Conservation (phyloP, 2,888 invertebrate genomes). For the Aspidapion aeneum region DNA sequence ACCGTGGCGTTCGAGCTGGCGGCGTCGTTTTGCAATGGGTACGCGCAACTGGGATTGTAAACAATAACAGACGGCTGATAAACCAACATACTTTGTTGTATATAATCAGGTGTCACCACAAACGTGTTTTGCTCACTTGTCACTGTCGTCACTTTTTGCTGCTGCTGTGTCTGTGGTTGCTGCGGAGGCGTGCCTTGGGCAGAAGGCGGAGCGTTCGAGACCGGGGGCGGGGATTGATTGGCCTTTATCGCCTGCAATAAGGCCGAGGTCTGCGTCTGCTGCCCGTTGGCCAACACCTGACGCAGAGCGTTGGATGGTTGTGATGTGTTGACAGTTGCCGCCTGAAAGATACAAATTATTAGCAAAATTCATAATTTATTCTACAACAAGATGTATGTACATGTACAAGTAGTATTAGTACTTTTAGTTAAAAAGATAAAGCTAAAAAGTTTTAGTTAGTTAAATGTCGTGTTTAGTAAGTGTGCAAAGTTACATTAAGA, state of each 20-base stretch:
- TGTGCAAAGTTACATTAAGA: too few relatives aligned
- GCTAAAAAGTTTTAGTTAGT: too few relatives aligned
- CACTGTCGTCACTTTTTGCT: slow-evolving; percentile 16
- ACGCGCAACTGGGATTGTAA: slow-evolving; percentile 47
- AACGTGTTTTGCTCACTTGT: slow-evolving; percentile 48
- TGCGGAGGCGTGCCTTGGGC: slow-evolving; percentile 13
- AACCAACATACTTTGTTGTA: slow-evolving; percentile 82
- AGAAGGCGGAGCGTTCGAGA: slow-evolving; percentile 36
- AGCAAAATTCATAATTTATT: too few relatives aligned
- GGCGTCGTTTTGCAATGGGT: slow-evolving; percentile 49
- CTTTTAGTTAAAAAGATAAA: too few relatives aligned
- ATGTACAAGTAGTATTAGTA: too few relatives aligned
- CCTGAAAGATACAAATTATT: slow-evolving; percentile 24
- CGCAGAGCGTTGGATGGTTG: slow-evolving; percentile 31
- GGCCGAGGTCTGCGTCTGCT: slow-evolving; percentile 44
- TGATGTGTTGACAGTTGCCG: slow-evolving; percentile 19
- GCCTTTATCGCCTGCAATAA: slow-evolving; percentile 44
- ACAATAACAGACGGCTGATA: slow-evolving; percentile 49
- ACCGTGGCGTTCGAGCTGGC: slow-evolving; percentile 19
- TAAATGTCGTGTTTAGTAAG: too few relatives aligned
- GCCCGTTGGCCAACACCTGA: slow-evolving; percentile 46
- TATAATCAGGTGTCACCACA: slow-evolving; percentile 87
- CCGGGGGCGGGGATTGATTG: slow-evolving; percentile 23
- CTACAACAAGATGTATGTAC: too few relatives aligned
- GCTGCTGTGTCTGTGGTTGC: slow-evolving; percentile 18